phyloP scores from a whole-genome alignment of 1,140 invertebrate genomes.

The Neelides sp. region DNA sequence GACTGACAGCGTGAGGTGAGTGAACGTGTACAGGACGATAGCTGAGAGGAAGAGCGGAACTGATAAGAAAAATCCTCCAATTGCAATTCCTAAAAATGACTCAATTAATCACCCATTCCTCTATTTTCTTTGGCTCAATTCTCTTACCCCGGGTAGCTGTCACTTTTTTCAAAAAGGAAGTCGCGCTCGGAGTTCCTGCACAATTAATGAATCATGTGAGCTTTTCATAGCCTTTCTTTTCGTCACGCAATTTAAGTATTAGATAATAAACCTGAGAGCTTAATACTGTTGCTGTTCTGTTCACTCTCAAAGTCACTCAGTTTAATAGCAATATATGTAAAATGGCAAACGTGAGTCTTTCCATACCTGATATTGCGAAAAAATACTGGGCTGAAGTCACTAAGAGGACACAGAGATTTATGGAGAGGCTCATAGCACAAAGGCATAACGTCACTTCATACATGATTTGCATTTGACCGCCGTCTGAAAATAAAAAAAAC shows the following conservation, averaged over 20 bases:
- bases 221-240: no score
- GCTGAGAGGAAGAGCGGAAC: conserved; percentile 30
- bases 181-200: conserved; percentile 25
- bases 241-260: no score
- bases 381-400: conserved; percentile 30
- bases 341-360: no score
- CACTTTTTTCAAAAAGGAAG: conserved; percentile 28
- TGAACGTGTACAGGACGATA: conserved; percentile 29
- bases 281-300: no score
- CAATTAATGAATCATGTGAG: conserved; percentile 1
- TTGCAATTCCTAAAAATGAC: conserved; percentile 16
- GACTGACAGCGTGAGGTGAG: conserved; percentile 26
- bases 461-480: conserved; percentile 22
- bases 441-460: conserved; percentile 31
- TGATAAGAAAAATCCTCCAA: conserved; percentile 30
- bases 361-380: conserved; percentile 28
- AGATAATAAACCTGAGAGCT: no score
- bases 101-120: neutral
- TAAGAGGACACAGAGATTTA: conserved; percentile 30
- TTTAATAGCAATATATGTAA: no score
- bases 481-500: conserved; percentile 9
- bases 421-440: conserved; percentile 27
- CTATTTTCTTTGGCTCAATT: neutral
- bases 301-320: no score
- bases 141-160: conserved; percentile 15